Evolutionary conservation across 2,888 invertebrate species (phyloP), one percentile per base, ranked within the genome.

Genomic region (Orthonychiurus folsomi): DNA sequence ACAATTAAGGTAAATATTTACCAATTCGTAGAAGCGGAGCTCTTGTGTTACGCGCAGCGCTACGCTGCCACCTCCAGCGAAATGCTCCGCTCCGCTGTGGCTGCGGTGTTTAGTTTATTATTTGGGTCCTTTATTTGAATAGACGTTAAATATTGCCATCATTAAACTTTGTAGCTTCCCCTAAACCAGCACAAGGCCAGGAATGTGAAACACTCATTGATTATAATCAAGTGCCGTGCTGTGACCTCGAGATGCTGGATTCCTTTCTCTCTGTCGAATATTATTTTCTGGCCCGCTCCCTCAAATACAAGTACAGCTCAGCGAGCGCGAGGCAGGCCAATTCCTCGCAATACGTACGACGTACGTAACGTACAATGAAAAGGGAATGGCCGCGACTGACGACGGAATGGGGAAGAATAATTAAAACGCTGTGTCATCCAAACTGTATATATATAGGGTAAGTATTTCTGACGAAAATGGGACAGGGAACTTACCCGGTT

Each of bases 401-500:
- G 37, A 9, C 37, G 37, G 5, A 37, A 5, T 9, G n/a, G 37
- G 37, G 37, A 15, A 37, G 37, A 37, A 37, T 37, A 37, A 37
- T 37, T 37, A 37, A 37, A n/a, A 37, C 15, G 37, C 37, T 37
- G 37, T 37, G 37, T 37, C 37, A 37, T 37, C 37, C 37, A 15
- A 37, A 5, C 15, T 9, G 37, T 15, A 37, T 9, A 37, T 37
- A 9, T 15, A 37, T 15, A 15, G 15, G 37, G 37, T 9, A 37
- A 37, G 37, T 15, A 37, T 37, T 37, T 15, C 9, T 37, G n/a
- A n/a, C n/a, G n/a, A n/a, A n/a, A n/a, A n/a, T n/a, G 52, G 9
- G 20, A n/a, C 52, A 21, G 5, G 21, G 24, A 52, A 23, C 60
- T 55, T 69, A 74, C 74, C 70, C 68, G 23, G 67, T 64, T 60